Conservation (phyloP, 2,113 vertebrate species). For the Channa argus region DNA sequence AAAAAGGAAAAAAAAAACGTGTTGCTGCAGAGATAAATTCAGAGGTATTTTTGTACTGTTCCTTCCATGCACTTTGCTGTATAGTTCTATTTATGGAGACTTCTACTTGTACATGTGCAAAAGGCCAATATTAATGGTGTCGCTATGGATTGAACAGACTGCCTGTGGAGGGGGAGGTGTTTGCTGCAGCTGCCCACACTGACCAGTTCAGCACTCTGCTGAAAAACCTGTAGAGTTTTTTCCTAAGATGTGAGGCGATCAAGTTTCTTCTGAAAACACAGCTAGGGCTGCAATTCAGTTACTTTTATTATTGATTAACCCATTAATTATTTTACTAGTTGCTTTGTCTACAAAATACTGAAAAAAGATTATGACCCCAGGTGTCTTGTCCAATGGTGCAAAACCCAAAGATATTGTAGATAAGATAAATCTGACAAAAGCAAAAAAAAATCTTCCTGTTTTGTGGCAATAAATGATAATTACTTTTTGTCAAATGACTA, state of each 20-base stretch:
- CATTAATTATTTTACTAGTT: background rate
- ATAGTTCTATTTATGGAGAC: constrained; percentile 73
- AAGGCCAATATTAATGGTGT: constrained; percentile 56
- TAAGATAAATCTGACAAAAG: too few relatives aligned
- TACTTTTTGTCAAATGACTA: too few relatives aligned
- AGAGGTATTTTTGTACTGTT: constrained; percentile 82
- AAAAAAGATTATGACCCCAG: too few relatives aligned
- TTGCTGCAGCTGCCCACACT: constrained; percentile 44
- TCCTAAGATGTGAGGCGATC: background rate
- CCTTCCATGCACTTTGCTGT: constrained; percentile 79
- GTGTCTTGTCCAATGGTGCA: too few relatives aligned
- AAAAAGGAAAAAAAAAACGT: constrained; percentile 6
- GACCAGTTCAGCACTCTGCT: constrained; percentile 16
- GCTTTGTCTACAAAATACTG: background rate
- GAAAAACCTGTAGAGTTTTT: constrained; percentile 22
- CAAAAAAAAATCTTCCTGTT: too few relatives aligned
- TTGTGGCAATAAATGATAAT: too few relatives aligned
- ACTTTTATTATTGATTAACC: background rate
- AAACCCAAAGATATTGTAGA: too few relatives aligned
- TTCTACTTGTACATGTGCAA: constrained; percentile 72
- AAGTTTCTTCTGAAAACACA: constrained; percentile 11
- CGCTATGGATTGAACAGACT: constrained; percentile 57
- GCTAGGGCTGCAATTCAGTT: background rate
- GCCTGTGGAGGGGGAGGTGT: constrained; percentile 54
- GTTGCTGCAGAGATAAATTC: constrained; percentile 75